Conservation (phyloP, 1,140 invertebrate species). For the Trichonephila clavata region DNA sequence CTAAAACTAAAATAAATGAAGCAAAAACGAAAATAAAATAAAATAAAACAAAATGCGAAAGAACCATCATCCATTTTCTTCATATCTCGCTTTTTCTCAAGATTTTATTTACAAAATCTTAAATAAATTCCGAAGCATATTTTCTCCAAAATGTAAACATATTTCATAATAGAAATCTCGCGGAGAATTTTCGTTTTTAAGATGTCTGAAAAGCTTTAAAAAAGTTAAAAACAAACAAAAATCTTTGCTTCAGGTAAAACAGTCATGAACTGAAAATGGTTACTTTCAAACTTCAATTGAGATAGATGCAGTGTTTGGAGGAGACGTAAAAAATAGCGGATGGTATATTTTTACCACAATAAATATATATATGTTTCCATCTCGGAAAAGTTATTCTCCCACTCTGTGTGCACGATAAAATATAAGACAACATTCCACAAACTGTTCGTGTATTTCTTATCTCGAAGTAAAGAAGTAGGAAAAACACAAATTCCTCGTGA, state of each 20-base stretch:
- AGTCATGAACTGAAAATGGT: slow-evolving; percentile 76
- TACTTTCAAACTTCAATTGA: slow-evolving; percentile 72
- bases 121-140: slow-evolving; percentile 55
- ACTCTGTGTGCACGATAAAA: slow-evolving; percentile 63
- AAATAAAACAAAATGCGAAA: background rate
- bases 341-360: slow-evolving; percentile 72
- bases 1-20: background rate
- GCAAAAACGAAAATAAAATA: background rate
- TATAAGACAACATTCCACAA: slow-evolving; percentile 72
- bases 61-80: slow-evolving; percentile 1
- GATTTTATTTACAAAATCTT: slow-evolving; percentile 56
- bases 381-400: slow-evolving; percentile 36
- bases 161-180: slow-evolving; percentile 74
- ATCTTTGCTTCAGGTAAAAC: slow-evolving; percentile 2
- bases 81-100: slow-evolving; percentile 22
- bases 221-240: background rate
- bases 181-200: slow-evolving; percentile 65
- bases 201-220: background rate
- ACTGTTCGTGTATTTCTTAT: slow-evolving; percentile 75
- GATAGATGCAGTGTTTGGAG: slow-evolving; percentile 66
- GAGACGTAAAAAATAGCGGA: slow-evolving; percentile 22
- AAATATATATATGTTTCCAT: slow-evolving; percentile 76
- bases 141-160: slow-evolving; percentile 53
- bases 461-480: slow-evolving; percentile 50
- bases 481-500: slow-evolving; percentile 75